A percentile compares a stretch with the other conserved stretches of the same genome.
These are phyloP conservation scores for Sipha maydis DNA, from an alignment of 2,888 invertebrate genomes.

Conservation along the genomic window DNA sequence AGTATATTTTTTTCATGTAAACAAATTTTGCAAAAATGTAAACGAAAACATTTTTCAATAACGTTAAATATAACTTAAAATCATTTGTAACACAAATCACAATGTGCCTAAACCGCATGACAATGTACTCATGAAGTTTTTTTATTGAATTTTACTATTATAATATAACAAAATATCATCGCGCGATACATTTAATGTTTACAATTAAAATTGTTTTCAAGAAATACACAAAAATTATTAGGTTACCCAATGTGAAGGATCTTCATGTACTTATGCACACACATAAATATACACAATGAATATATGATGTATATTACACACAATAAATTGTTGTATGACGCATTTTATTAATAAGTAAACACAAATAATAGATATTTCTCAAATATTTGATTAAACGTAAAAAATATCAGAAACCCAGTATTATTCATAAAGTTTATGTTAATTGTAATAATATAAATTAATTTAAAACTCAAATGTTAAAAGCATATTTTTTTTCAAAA, in stretches of 20 bases:
- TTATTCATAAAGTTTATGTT: background rate
- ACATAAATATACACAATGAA: background rate
- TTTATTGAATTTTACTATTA: background rate
- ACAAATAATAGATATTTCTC: background rate
- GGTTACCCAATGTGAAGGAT: background rate
- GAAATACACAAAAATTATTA: background rate
- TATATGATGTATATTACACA: background rate
- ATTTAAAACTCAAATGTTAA: slow-evolving; percentile 23
- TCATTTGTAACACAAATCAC: background rate
- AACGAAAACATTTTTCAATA: slow-evolving; percentile 7
- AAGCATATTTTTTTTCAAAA: slow-evolving; percentile 7
- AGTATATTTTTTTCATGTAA: background rate
- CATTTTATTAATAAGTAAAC: background rate
- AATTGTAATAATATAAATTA: background rate
- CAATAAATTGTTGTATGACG: background rate
- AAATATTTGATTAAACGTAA: slow-evolving; percentile 12
- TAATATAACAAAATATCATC: background rate
- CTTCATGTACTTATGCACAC: background rate
- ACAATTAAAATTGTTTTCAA: background rate
- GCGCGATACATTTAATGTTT: background rate
- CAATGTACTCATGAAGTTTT: background rate
- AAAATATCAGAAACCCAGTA: background rate
- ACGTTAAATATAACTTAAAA: background rate
- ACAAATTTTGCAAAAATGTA: slow-evolving; percentile 7
- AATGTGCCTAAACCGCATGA: background rate